These are phyloP conservation scores for Buceros bicornis DNA, from an alignment of 2,797 vertebrate species.

Conservation along the genomic window DNA sequence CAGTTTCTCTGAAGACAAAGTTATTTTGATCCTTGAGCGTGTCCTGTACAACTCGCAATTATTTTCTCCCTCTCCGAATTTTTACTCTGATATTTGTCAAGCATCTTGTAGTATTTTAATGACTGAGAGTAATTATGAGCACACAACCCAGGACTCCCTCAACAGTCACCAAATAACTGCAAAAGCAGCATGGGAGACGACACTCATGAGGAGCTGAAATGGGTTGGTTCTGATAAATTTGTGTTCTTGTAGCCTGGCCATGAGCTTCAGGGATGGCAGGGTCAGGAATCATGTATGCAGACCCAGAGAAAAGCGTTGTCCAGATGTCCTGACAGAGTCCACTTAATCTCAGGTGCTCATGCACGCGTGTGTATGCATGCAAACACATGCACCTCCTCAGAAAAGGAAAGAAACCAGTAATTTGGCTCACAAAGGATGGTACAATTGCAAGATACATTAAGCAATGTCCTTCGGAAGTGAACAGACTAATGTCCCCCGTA, in stretches of 20 bases:
- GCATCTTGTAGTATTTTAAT: background rate
- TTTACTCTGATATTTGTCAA: background rate
- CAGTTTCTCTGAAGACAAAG: background rate
- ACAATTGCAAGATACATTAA: background rate
- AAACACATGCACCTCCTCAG: background rate
- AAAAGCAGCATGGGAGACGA: background rate
- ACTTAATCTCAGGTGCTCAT: background rate
- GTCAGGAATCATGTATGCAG: background rate
- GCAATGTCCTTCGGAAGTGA: background rate
- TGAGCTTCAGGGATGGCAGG: background rate
- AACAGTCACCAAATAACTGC: background rate
- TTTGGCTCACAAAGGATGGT: background rate
- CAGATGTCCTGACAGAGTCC: background rate
- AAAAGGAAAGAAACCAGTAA: background rate
- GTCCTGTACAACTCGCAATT: background rate
- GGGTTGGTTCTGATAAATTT: background rate
- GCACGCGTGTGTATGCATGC: too few relatives aligned
- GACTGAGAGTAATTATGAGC: background rate
- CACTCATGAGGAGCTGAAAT: background rate
- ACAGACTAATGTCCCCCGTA: accelerated
- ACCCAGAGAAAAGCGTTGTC: background rate
- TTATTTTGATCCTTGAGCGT: background rate
- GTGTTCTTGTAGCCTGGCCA: background rate
- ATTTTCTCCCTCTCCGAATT: background rate
- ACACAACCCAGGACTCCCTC: background rate